Base-by-base conservation (phyloP, 2,797 vertebrate genomes). In the Pseudocheirus occidentalis region DNA sequence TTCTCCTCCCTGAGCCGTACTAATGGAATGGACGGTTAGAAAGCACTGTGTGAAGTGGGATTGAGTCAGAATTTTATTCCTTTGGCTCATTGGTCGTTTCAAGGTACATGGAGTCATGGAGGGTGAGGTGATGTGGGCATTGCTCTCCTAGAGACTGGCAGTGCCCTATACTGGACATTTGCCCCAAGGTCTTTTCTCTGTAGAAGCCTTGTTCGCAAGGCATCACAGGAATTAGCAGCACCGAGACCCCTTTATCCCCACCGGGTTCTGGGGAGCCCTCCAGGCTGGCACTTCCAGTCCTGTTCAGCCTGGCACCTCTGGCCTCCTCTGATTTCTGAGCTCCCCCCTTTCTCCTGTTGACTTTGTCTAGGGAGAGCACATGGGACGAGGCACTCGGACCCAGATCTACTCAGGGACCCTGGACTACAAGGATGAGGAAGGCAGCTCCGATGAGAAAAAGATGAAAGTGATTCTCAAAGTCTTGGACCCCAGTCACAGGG, bases 391-490 rank as follows among this genome's bases (percentile, higher is more conserved):
- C 53, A 99, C 99, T 0, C 99, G 98, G 91, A 99, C 99, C 40
- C 99, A 99, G 98, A 99, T 99, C 97, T 99, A 99, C 96, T 98
- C 98, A 0, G 99, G 99, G 50, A 99, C 98, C 34, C 98, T 99
- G 94, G 99, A 98, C 97, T 99, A 99, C 98, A 99, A 99, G 97
- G 99, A 98, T 0, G 99, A 99, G 1, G 99, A 99, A 54, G 99
- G 99, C 1, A 97, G 98, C 0, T 98, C 99, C 2, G 98, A 99
- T 34, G 98, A 99, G 28, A 99, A 99, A 92, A 99, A 99, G 92
- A 99, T 99, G 90, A 99, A 99, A 98, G 99, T 99, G 92, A 99
- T 99, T 93, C 99, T 99, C 95, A 99, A 99, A 98, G 99, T 99
- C 90, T 98, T 99, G 97, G 99, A 99, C 93, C 99, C 99, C 95